These are phyloP conservation scores for Nanger granti DNA, from an alignment of 2,113 vertebrate genomes.

Conservation along the genomic window DNA sequence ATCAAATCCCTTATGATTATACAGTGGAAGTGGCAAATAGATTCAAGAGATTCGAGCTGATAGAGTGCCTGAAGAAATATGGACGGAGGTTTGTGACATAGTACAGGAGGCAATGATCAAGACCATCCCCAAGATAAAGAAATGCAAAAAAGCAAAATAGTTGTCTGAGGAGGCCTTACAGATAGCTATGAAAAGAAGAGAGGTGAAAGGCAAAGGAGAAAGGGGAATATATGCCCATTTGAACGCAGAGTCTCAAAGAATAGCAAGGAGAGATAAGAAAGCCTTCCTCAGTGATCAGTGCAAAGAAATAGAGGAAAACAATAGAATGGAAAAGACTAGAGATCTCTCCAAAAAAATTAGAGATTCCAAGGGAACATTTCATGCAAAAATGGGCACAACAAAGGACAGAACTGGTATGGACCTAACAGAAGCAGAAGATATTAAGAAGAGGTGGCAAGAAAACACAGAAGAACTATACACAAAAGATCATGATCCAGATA, in stretches of 20 bases:
- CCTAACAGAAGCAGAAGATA: background rate
- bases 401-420: background rate
- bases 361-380: background rate
- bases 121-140: background rate
- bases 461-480: background rate
- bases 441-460: background rate
- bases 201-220: background rate
- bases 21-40: background rate
- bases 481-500: background rate
- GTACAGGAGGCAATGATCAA: background rate
- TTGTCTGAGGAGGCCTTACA: background rate
- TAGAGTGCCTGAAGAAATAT: background rate
- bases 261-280: background rate
- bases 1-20: background rate
- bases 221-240: background rate
- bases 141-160: background rate
- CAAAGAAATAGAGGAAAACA: background rate
- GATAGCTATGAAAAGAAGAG: background rate
- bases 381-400: background rate
- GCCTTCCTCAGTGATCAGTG: background rate
- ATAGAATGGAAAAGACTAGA: background rate
- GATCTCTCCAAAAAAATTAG: background rate
- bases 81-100: background rate
- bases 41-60: background rate
- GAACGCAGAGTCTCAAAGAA: background rate